Conservation (phyloP, 2,113 vertebrate species). For the Rhineura floridana region DNA sequence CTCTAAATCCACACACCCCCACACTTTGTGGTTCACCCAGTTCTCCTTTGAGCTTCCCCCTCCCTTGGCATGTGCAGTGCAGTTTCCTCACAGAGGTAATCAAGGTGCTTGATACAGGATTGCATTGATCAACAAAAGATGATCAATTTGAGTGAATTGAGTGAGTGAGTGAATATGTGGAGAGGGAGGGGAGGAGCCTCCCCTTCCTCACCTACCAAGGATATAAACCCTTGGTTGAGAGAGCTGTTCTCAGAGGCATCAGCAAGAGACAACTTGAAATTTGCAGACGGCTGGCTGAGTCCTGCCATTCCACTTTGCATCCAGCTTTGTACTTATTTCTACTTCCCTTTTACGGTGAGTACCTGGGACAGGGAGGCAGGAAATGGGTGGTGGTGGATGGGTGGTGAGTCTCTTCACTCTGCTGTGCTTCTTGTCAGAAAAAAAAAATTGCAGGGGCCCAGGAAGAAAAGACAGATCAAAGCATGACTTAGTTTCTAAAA, state of each 20-base stretch:
- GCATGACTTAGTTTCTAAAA: neutral
- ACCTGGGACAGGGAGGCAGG: neutral
- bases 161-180: neutral
- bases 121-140: slow-evolving; percentile 19
- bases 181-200: slow-evolving; percentile 18
- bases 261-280: neutral
- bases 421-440: neutral
- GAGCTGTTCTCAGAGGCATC: slow-evolving; percentile 17
- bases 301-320: neutral
- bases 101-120: neutral
- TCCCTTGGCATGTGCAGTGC: neutral
- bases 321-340: neutral
- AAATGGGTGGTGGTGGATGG: neutral
- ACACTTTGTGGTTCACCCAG: neutral
- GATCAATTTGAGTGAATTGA: too few relatives aligned
- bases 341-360: slow-evolving; percentile 38
- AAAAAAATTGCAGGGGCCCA: neutral
- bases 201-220: slow-evolving; percentile 31
- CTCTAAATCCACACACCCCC: neutral
- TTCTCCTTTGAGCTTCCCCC: neutral
- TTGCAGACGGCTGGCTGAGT: neutral
- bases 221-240: slow-evolving; percentile 42
- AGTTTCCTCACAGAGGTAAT: neutral
- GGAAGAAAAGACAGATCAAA: neutral
- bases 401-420: neutral